Base-by-base conservation (phyloP, 1,140 invertebrate genomes). In the Oreohelix idahoensis region DNA sequence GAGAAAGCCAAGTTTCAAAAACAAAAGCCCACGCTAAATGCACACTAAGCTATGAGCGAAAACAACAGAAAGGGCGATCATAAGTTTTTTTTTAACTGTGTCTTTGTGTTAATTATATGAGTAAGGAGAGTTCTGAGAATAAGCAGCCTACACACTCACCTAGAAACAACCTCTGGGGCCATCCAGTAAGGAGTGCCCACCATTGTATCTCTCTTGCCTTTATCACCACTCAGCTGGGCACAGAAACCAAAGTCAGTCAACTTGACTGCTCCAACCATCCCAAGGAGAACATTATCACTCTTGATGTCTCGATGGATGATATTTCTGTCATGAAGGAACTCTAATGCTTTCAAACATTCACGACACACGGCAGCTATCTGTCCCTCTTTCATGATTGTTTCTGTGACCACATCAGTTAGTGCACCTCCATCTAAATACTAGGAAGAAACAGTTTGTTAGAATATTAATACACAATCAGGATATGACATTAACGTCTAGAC, bases 281-380 rank as follows among this genome's bases (percentile, higher is more conserved):
- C 92, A 23, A 93, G 84, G 20, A 93, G 84, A 26, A 93, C 92
- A 88, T 93, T 93, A 85, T 93, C 93, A 89, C 92, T 92, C 85
- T 93, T 93, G 76, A 93, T 93, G 86, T 93, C 93, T 49, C 92
- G 94, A 92, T 99, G 98, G 92, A 99, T 99, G 81, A 99, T 98
- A 93, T 98, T 97, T 94, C 98, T 98, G 87, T 95, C 95, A 93
- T 99, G 98, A 51, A 99, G 94, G 93, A 99, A 99, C 90, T 99
- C 97, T 76, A 99, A 93, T 5, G 98, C 98, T 92, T 98, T 97
- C 73, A 99, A 93, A 71, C 90, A 99, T 97, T 93, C 93, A 39
- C 97, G 94, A 90, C 97, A 98, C 15, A 99, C 98, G 17, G 98
- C 98, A 0, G 98, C 98, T 85, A 99, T 99, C 93, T 99, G 98